Conservation (phyloP, 2,113 vertebrate species). For the Aix galericulata region DNA sequence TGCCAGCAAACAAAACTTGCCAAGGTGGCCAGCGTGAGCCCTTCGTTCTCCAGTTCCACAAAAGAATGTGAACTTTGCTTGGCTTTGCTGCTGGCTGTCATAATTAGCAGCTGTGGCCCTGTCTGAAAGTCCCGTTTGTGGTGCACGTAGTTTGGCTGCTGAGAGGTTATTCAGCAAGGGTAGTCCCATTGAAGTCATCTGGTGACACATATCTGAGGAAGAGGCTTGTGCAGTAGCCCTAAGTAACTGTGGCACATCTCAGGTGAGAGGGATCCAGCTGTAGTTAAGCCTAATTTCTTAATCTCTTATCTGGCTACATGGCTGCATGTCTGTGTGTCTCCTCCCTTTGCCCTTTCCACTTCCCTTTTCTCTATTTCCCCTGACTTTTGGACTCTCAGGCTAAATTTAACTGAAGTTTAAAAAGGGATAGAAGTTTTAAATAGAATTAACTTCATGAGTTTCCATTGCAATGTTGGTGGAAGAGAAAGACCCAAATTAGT, state of each 20-base stretch:
- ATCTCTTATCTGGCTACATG: background rate
- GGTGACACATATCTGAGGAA: background rate
- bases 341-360: background rate
- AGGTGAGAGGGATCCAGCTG: background rate
- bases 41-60: background rate
- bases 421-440: background rate
- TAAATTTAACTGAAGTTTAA: background rate
- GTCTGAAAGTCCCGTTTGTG: background rate
- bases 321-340: background rate
- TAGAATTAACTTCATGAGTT: background rate
- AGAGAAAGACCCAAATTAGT: background rate
- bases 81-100: background rate
- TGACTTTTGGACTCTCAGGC: background rate
- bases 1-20: background rate
- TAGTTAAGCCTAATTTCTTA: background rate
- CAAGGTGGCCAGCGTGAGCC: background rate
- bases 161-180: background rate
- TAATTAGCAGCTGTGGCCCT: background rate
- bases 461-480: background rate
- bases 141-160: background rate
- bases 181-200: background rate
- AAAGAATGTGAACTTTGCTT: background rate
- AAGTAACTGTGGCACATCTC: fast-evolving
- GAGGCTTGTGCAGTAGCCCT: background rate
- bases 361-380: background rate